Evolutionary conservation across 2,888 invertebrate genomes (phyloP), one percentile per base, ranked within the genome.

Genomic region (Pristionchus mayeri): DNA sequence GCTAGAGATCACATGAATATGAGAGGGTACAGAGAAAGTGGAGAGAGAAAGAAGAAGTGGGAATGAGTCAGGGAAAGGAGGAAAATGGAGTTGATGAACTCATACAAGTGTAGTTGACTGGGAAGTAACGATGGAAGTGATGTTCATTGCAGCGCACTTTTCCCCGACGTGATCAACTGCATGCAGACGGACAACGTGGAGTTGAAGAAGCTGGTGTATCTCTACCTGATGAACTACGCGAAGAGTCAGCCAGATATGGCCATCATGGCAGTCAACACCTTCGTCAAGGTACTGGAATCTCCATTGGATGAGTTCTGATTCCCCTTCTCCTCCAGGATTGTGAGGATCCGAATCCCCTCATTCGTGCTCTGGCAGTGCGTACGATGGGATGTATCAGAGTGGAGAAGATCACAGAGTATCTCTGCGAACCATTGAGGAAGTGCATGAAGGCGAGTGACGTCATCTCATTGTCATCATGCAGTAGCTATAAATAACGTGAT

Each of bases 141-240:
- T 30, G 0, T 75, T 85, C 27, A 52, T 87, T 92, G 91, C 90
- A 94, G 94, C 91, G 98, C 98, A 0, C 94, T 99, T 24, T 99
- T 99, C 93, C 98, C 99, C 0, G 99, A 99, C 93, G 99, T 99
- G 1, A 98, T 99, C 44, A 99, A 99, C 94, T 99, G 99, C 93
- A 99, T 99, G 98, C 99, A 99, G 94, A 99, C 99, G 0, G 99
- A 99, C 93, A 99, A 99, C 94, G 94, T 99, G 93, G 99, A 99
- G 93, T 94, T 99, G 90, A 99, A 99, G 94, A 99, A 99, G 93
- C 94, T 99, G 80, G 99, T 99, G 1, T 99, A 99, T 93, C 94
- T 99, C 82, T 99, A 99, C 93, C 94, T 99, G 91, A 99, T 99
- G 99, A 99, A 99, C 94, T 99, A 99, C 94, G 99, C 99, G 84